Evolutionary conservation across 2,113 vertebrate species (phyloP).

Genomic region (Toxostoma redivivum): DNA sequence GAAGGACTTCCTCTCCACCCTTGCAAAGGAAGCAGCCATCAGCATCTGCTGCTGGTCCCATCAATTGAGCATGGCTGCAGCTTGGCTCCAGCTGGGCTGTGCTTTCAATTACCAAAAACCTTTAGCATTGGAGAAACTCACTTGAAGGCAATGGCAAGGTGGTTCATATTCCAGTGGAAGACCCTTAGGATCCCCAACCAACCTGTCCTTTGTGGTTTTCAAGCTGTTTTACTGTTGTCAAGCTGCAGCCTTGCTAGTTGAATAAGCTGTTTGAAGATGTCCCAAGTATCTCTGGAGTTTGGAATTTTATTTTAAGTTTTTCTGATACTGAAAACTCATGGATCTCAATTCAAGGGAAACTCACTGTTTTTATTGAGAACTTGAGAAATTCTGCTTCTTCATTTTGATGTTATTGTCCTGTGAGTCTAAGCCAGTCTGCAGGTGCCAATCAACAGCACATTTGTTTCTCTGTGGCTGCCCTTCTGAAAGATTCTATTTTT

Average conservation of each 20-base stretch:
- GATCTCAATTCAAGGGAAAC: background rate
- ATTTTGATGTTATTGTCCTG: background rate
- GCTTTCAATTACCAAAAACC: background rate
- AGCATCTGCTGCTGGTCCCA: background rate
- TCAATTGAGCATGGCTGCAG: rapidly evolving
- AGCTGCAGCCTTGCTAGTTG: background rate
- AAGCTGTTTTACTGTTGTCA: background rate
- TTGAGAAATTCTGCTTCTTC: background rate
- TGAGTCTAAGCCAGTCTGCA: background rate
- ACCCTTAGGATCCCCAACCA: background rate
- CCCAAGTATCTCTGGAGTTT: background rate
- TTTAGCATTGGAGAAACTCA: background rate
- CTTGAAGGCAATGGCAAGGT: background rate
- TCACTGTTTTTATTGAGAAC: background rate
- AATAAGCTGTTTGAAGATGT: background rate
- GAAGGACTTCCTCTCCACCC: background rate
- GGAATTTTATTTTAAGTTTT: background rate
- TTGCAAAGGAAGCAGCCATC: rapidly evolving
- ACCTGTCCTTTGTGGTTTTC: background rate
- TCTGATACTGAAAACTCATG: background rate
- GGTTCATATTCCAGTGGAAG: background rate
- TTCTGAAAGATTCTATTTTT: background rate
- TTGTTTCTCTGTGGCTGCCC: background rate
- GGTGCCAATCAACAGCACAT: background rate
- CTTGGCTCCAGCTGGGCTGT: background rate